Conservation (phyloP, 1,140 invertebrate genomes). For the Drosophila lacteicornis region DNA sequence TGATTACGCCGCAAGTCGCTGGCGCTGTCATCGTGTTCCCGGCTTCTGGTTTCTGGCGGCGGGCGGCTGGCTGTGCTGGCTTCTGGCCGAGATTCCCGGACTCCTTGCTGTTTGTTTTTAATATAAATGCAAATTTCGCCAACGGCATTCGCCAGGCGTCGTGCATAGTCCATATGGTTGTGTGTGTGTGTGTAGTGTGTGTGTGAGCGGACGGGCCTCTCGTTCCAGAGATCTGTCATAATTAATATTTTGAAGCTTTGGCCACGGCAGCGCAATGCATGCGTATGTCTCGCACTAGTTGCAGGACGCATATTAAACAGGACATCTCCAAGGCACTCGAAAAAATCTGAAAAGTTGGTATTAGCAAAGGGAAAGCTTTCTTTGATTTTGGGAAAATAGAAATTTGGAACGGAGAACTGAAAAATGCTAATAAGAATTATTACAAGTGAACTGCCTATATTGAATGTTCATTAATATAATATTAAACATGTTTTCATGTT, state of each 20-base stretch:
- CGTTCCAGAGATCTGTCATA: conserved; percentile 65
- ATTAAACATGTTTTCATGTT: no score
- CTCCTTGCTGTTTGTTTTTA: conserved; percentile 76
- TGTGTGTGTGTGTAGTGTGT: conserved; percentile 23
- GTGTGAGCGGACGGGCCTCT: neutral
- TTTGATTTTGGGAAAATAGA: neutral
- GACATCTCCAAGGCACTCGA: conserved; percentile 4
- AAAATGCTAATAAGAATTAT: no score
- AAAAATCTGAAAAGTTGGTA: neutral
- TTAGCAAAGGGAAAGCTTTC: neutral
- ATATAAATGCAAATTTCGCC: conserved; percentile 82
- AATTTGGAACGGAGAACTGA: rapidly evolving
- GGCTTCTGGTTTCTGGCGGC: conserved; percentile 22
- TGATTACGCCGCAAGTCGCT: conserved; percentile 79
- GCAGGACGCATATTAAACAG: conserved; percentile 73
- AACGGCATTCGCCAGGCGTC: conserved; percentile 57
- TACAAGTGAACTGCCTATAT: neutral
- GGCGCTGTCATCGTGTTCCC: conserved; percentile 66
- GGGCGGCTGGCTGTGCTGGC: conserved; percentile 25
- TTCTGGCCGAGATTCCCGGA: conserved; percentile 47
- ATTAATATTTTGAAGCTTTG: conserved; percentile 79
- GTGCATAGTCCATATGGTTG: conserved; percentile 30
- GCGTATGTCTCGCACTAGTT: conserved; percentile 44
- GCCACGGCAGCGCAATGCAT: conserved; percentile 57
- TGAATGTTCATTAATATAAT: no score